Base-by-base conservation (phyloP, 2,888 invertebrate species). In the Drosophila tripunctata region DNA sequence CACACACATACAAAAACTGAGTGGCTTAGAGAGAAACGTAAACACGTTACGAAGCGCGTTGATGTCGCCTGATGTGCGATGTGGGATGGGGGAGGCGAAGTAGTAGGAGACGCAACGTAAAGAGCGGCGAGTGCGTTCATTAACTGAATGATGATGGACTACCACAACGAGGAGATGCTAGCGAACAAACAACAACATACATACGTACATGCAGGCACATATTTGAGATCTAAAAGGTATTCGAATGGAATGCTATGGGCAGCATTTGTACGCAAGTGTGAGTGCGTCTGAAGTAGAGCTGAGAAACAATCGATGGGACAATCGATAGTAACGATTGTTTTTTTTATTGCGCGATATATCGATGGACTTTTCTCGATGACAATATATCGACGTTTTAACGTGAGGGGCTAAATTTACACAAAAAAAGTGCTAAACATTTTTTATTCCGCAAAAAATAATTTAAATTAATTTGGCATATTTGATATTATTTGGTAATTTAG, bases 11-110 rank as follows among this genome's bases (percentile, higher is more conserved):
- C 41, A 44, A 27, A 47, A 44, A 35, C 64, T 64, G 47, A 67
- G 70, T 56, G 78, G 72, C 82, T 85, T 75, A 79, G 86, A 85
- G 86, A 85, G 74, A 67, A 70, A 80, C 80, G 77, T 83, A 78
- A 78, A 78, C 78, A 78, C 84, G 78, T 78, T 78, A 83, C 66
- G 80, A 72, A 79, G 72, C 57, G 72, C 57, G 43, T 51, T 57
- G 45, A 60, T 57, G 67, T 55, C 55, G 55, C 31, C n/a, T 36
- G 57, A 8, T 43, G 31, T 19, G 30, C n/a, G 19, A 31, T 36
- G 10, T 45, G 58, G 47, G 48, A 27, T 36, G 58, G 60, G 51
- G 48, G 22, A 33, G 41, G 31, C 31, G 47, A 40, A 27, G 58
- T 35, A 14, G 44, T 17, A 15, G 21, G 31, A 48, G 50, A 17